Evolutionary conservation across 2,888 invertebrate genomes (phyloP).

Genomic region (Nomada fabriciana): DNA sequence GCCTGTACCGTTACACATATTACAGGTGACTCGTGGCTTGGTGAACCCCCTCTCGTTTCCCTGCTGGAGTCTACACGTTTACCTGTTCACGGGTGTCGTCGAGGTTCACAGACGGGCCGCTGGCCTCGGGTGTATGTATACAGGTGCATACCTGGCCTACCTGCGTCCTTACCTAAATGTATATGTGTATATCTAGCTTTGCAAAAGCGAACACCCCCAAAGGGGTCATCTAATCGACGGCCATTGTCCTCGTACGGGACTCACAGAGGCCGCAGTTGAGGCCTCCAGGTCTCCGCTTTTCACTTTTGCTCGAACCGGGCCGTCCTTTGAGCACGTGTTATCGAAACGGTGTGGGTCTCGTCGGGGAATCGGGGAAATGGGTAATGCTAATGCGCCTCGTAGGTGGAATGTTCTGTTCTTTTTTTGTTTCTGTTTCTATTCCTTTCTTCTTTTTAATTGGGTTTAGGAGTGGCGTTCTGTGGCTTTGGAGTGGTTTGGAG

Average conservation of each 20-base stretch:
- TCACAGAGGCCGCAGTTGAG: background rate
- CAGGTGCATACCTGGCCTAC: conserved; percentile 53
- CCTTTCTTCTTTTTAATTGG: no score
- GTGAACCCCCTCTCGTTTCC: conserved; percentile 20
- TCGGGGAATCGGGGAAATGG: conserved; percentile 46
- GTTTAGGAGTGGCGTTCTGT: background rate
- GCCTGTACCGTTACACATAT: conserved; percentile 80
- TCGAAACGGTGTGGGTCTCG: conserved; percentile 37
- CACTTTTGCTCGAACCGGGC: conserved; percentile 58
- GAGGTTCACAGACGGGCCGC: background rate
- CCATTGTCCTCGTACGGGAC: conserved; percentile 72
- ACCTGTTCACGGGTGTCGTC: background rate
- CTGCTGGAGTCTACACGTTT: background rate
- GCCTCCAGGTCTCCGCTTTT: conserved; percentile 27
- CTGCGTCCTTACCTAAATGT: conserved; percentile 54
- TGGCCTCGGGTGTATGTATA: conserved; percentile 42
- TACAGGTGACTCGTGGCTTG: conserved; percentile 75
- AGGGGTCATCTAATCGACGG: conserved; percentile 76
- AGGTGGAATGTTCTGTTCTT: background rate
- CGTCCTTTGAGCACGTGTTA: conserved; percentile 33
- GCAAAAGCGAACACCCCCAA: conserved; percentile 56
- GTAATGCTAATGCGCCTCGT: conserved; percentile 37
- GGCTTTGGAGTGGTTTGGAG: background rate
- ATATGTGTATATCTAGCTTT: conserved; percentile 3
- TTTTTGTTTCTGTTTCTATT: background rate